Percentiles rank a stretch among this genome's conserved stretches.
Conservation (phyloP, 2,797 vertebrate species). For the Sparus aurata region DNA sequence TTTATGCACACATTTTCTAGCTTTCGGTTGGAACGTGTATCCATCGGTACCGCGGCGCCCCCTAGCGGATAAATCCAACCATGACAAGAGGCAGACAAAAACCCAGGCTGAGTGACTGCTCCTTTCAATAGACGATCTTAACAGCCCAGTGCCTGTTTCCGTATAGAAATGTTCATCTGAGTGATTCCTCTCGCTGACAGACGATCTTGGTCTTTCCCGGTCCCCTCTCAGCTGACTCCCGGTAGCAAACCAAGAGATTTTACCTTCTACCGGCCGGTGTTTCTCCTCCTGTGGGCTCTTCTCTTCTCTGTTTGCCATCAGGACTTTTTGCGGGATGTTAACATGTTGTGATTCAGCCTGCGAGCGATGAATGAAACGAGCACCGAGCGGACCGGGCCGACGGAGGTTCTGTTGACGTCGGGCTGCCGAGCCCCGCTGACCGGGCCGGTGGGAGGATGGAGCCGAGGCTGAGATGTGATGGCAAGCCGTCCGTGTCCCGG, state of each 20-base stretch:
- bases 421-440: constrained; percentile 52
- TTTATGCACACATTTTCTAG: too few species aligned
- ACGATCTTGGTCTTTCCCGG: too few species aligned
- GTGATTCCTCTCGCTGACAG: background rate
- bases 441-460: constrained; percentile 79
- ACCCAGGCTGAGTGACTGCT: background rate
- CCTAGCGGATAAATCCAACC: too few species aligned
- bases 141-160: too few species aligned
- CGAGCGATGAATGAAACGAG: constrained; percentile 78
- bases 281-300: background rate
- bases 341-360: constrained; percentile 54
- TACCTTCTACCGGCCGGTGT: constrained; percentile 14
- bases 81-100: too few species aligned
- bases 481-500: constrained; percentile 67
- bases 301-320: background rate
- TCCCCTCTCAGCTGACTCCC: too few species aligned
- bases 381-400: constrained; percentile 61
- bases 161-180: background rate
- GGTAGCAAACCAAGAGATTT: too few species aligned
- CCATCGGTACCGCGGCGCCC: too few species aligned
- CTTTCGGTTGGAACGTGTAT: too few species aligned
- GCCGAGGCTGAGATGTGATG: constrained; percentile 69
- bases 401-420: constrained; percentile 61
- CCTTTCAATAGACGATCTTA: background rate
- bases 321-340: constrained; percentile 36